phyloP scores from a whole-genome alignment of 1,140 invertebrate genomes.

The Eupeodes corollae region DNA sequence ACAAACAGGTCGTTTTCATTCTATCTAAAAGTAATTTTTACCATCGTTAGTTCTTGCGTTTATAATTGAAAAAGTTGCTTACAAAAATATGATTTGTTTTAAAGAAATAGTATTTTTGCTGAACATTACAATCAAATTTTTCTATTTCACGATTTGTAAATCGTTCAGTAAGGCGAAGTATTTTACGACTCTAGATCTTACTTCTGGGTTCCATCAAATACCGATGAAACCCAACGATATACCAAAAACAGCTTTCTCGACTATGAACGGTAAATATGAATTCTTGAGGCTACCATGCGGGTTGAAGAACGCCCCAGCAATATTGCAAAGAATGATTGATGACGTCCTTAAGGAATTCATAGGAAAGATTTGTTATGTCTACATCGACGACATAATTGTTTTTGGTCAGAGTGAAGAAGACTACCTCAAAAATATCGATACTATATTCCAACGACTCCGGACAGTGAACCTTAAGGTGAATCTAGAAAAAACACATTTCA shows the following conservation, averaged over 20 bases:
- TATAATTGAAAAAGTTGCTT: no score
- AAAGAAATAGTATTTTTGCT: no score
- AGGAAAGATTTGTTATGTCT: no score
- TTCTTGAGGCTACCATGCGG: no score
- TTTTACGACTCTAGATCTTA: conserved; percentile 38
- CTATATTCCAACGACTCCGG: background rate
- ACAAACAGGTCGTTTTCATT: no score
- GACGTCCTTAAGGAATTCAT: conserved; percentile 20
- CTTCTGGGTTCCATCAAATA: conserved; percentile 40
- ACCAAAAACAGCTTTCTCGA: conserved; percentile 32
- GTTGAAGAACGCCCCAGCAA: conserved; percentile 29
- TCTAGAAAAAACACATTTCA: conserved; percentile 1
- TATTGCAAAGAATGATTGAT: conserved; percentile 39
- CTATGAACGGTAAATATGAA: conserved; percentile 30
- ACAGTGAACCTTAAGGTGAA: conserved; percentile 1
- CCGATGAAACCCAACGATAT: conserved; percentile 22
- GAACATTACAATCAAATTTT: no score
- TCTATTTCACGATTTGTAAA: no score
- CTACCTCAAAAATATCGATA: background rate
- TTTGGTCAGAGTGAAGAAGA: background rate
- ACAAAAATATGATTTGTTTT: no score
- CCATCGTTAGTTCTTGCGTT: no score
- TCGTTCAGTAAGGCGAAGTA: conserved; percentile 21
- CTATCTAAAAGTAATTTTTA: no score
- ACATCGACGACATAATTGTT: no score